These are phyloP conservation scores for Machaerirhynchus nigripectus DNA, from an alignment of 2,113 vertebrate species.

Conservation along the genomic window DNA sequence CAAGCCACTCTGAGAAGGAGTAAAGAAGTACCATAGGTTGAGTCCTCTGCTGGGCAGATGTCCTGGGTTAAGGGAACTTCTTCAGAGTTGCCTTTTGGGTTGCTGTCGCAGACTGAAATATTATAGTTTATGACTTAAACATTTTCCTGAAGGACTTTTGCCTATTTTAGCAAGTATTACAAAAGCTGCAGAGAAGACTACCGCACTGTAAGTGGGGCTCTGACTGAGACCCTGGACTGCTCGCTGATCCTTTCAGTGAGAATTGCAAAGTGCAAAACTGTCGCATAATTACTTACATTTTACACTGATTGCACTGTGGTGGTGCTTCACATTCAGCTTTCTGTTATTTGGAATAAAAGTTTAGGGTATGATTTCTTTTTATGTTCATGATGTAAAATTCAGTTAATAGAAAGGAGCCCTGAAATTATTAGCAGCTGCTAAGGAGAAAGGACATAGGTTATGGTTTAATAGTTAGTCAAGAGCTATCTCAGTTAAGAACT, in stretches of 20 bases:
- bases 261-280: not conserved
- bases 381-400: not conserved
- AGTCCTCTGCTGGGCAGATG: not conserved
- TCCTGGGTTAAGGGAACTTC: not conserved
- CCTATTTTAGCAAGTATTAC: not conserved
- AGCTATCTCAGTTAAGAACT: not conserved
- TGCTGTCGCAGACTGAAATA: not conserved
- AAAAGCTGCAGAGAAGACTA: not conserved
- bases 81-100: not conserved
- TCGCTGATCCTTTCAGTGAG: not conserved
- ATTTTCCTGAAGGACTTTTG: not conserved
- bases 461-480: constrained; percentile 20
- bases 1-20: too few relatives aligned
- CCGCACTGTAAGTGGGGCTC: not conserved
- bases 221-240: not conserved
- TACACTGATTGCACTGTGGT: not conserved
- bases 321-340: not conserved
- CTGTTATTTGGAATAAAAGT: not conserved
- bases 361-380: not conserved
- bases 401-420: not conserved
- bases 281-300: not conserved
- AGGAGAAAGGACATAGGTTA: not conserved
- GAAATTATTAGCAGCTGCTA: not conserved
- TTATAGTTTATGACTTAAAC: not conserved
- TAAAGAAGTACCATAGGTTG: accelerated